Evolutionary conservation across 2,113 vertebrate genomes (phyloP), one percentile per base, ranked within the genome.

Genomic region (Dolichallabes microphthalmus): DNA sequence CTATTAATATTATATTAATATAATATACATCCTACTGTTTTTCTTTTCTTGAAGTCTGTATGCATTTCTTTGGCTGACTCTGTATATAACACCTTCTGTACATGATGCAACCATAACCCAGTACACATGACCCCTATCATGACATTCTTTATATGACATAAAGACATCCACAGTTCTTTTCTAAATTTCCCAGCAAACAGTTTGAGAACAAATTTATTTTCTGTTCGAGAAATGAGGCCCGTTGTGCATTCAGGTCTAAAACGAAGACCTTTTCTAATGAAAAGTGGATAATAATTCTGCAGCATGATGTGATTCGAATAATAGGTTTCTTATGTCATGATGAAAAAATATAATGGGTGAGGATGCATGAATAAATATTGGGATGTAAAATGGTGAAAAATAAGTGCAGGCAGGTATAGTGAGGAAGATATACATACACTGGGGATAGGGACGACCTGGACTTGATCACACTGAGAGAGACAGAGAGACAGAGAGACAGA

Each of bases 371-470:
- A 71, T 9, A 45, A 68, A 57, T 27, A 17, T 19, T 11, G 12
- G 4, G 13, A 35, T 20, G 27, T 39, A 30, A 71, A 57, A 58
- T 25, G 52, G 52, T 27, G 12, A 75, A n/a, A 27, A 71, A 1
- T 25, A 50, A 50, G 32, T 25, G 39, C 10, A 87, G 84, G 88
- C 88, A 87, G 60, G 83, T 83, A 85, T 55, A 80, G 75, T 83
- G 80, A 84, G 86, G 89, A 87, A 89, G 81, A 75, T 35, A 82
- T 97, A 97, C 96, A 95, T 98, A 98, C 97, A 96, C 95, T 96
- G 91, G 96, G 95, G 92, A 96, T 95, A 95, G 97, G 95, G 94
- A 96, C 96, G 95, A 96, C 94, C 93, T 96, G 96, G 94, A 96
- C 96, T 96, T 97, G 97, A 95, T 97, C 96, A 95, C 95, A 97